A percentile compares a stretch with the other conserved stretches of the same genome.
Conservation (phyloP, 2,113 vertebrate species). For the Psettodes erumei region DNA sequence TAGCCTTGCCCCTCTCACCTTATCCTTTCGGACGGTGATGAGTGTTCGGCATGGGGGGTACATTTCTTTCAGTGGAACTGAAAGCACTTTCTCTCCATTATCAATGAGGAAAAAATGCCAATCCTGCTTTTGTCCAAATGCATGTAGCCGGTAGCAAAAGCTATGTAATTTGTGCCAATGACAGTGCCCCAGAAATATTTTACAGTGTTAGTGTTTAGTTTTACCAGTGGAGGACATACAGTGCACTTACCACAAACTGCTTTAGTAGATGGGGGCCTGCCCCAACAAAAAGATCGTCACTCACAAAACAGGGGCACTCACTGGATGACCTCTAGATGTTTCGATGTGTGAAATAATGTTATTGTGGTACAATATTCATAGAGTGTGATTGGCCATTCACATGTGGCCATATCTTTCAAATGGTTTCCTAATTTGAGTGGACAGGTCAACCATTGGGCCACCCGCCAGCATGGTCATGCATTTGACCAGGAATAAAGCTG, state of each 20-base stretch:
- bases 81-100: constrained; percentile 56
- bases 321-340: constrained; percentile 57
- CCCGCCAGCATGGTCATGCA: constrained; percentile 49
- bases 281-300: constrained; percentile 51
- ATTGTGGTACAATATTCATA: constrained; percentile 43
- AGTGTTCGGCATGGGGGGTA: constrained; percentile 4
- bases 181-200: constrained; percentile 48
- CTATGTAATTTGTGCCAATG: constrained; percentile 55
- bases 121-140: constrained; percentile 57
- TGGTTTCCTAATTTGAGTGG: constrained; percentile 65
- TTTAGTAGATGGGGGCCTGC: constrained; percentile 29
- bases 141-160: constrained; percentile 46
- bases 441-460: constrained; percentile 64
- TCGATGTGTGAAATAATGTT: constrained; percentile 66
- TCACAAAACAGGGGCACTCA: constrained; percentile 22
- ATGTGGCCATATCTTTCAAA: constrained; percentile 63
- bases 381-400: constrained; percentile 48
- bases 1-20: constrained; percentile 9
- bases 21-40: constrained; percentile 10
- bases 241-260: constrained; percentile 35
- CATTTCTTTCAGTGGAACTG: constrained; percentile 29
- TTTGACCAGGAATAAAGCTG: constrained; percentile 70
- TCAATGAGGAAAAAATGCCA: constrained; percentile 53
- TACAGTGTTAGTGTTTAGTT: constrained; percentile 20
- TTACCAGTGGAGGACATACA: constrained; percentile 13